phyloP scores from a whole-genome alignment of 92 coral and sea anemone genomes.

The Palythoa heliodiscus region DNA sequence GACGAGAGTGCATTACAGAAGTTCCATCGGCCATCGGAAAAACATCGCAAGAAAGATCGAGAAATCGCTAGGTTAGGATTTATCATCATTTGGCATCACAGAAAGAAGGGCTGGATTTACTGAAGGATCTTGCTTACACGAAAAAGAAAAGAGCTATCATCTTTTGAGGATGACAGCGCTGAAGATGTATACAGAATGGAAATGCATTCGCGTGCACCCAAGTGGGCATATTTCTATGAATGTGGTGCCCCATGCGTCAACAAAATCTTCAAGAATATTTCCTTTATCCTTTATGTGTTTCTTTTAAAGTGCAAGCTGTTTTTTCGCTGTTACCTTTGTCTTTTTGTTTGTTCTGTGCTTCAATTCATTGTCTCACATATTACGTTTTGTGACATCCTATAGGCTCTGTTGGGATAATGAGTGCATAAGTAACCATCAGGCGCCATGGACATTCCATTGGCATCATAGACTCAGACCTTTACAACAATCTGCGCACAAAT shows the following conservation, averaged over 20 bases:
- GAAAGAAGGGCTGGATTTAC: slow-evolving; percentile 36
- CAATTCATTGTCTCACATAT: slow-evolving; percentile 44
- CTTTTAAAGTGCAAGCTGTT: slow-evolving; percentile 24
- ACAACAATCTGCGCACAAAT: slow-evolving; percentile 37
- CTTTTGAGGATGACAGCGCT: slow-evolving; percentile 25
- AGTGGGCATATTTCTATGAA: slow-evolving; percentile 14
- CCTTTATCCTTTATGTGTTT: slow-evolving; percentile 8
- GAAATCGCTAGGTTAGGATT: slow-evolving; percentile 88
- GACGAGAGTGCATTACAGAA: slow-evolving; percentile 69
- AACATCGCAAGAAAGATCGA: slow-evolving; percentile 76
- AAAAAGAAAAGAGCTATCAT: slow-evolving; percentile 13
- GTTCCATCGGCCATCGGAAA: slow-evolving; percentile 62
- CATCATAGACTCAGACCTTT: slow-evolving; percentile 44
- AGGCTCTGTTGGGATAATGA: slow-evolving; percentile 65
- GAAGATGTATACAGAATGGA: slow-evolving; percentile 9
- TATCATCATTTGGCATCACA: slow-evolving; percentile 37
- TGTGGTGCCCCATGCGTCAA: slow-evolving; percentile 14
- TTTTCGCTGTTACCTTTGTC: slow-evolving; percentile 18
- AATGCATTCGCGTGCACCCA: background rate
- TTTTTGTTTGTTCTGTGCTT: slow-evolving; percentile 29
- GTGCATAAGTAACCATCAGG: slow-evolving; percentile 48
- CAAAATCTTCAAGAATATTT: slow-evolving; percentile 26
- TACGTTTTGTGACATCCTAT: slow-evolving; percentile 63
- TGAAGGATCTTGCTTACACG: slow-evolving; percentile 10
- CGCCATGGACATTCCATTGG: slow-evolving; percentile 52